phyloP scores from a whole-genome alignment of 2,888 invertebrate species.

The Zhuqinia jingwanae region DNA sequence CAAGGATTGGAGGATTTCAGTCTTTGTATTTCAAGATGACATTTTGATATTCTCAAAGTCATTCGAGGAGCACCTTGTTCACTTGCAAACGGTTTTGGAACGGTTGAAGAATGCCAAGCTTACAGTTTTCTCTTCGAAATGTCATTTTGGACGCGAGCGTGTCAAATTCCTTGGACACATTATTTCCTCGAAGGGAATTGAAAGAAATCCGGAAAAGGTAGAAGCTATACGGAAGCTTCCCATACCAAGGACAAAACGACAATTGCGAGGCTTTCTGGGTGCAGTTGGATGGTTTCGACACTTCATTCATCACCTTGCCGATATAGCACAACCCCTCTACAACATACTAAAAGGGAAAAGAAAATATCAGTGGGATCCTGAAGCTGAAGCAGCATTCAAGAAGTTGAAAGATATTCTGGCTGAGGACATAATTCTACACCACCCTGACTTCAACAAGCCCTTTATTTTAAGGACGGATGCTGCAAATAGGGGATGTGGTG shows the following conservation, averaged over 20 bases:
- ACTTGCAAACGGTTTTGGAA: conserved; percentile 72
- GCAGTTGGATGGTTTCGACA: conserved; percentile 78
- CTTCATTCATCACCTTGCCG: conserved; percentile 75
- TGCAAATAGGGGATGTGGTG: not conserved
- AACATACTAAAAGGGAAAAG: conserved; percentile 44
- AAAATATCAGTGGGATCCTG: conserved; percentile 48
- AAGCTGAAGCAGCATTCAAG: conserved; percentile 49
- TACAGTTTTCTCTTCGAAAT: conserved; percentile 75
- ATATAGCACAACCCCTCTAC: conserved; percentile 75
- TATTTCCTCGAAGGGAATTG: conserved; percentile 69
- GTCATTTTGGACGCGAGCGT: conserved; percentile 56
- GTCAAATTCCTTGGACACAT: conserved; percentile 74
- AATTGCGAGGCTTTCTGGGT: conserved; percentile 77
- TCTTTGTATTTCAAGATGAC: conserved; percentile 51
- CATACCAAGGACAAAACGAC: conserved; percentile 58
- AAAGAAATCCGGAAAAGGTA: conserved; percentile 72
- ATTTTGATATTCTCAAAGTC: conserved; percentile 47
- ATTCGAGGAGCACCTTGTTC: conserved; percentile 66
- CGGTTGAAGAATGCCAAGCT: conserved; percentile 72
- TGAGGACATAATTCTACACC: conserved; percentile 35
- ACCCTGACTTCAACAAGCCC: conserved; percentile 47
- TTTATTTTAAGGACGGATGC: conserved; percentile 52
- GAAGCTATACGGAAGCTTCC: conserved; percentile 74
- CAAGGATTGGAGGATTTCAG: conserved; percentile 29
- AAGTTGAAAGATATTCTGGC: conserved; percentile 44